Conservation (phyloP, 2,113 vertebrate genomes). For the Holacanthus passer region DNA sequence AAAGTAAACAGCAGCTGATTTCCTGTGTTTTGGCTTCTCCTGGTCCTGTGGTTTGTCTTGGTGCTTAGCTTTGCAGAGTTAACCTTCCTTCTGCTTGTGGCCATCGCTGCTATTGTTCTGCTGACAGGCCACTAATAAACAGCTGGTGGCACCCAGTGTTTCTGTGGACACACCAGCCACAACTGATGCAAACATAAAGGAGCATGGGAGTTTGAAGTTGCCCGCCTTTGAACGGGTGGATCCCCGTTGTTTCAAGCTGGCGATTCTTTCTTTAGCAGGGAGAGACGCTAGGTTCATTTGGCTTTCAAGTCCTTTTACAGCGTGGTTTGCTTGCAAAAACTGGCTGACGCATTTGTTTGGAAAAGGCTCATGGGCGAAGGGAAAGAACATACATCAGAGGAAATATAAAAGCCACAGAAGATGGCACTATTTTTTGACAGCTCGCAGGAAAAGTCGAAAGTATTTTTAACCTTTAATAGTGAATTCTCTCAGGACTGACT, state of each 20-base stretch:
- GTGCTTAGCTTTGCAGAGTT: neutral
- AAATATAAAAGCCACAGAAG: constrained; percentile 17
- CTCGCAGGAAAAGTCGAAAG: neutral
- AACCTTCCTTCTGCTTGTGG: constrained; percentile 10
- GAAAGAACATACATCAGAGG: constrained; percentile 1
- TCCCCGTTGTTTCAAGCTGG: constrained; percentile 43
- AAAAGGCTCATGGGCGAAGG: neutral
- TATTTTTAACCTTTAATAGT: neutral
- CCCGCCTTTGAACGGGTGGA: constrained; percentile 11
- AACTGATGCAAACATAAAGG: neutral
- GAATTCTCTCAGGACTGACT: neutral
- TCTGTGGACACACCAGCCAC: constrained; percentile 18
- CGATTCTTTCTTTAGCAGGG: constrained; percentile 17
- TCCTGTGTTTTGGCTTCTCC: constrained; percentile 71
- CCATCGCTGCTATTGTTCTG: constrained; percentile 50
- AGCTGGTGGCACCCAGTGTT: constrained; percentile 21
- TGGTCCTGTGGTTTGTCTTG: constrained; percentile 20
- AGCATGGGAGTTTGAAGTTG: constrained; percentile 30
- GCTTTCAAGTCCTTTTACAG: constrained; percentile 36
- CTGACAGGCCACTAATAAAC: constrained; percentile 52
- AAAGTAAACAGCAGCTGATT: constrained; percentile 69
- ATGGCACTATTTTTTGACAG: constrained; percentile 7
- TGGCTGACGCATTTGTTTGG: constrained; percentile 27
- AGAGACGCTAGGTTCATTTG: constrained; percentile 5
- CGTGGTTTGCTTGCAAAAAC: constrained; percentile 24